These are phyloP conservation scores for Marmota flaviventris DNA, from an alignment of 2,113 vertebrate genomes.

Conservation along the genomic window DNA sequence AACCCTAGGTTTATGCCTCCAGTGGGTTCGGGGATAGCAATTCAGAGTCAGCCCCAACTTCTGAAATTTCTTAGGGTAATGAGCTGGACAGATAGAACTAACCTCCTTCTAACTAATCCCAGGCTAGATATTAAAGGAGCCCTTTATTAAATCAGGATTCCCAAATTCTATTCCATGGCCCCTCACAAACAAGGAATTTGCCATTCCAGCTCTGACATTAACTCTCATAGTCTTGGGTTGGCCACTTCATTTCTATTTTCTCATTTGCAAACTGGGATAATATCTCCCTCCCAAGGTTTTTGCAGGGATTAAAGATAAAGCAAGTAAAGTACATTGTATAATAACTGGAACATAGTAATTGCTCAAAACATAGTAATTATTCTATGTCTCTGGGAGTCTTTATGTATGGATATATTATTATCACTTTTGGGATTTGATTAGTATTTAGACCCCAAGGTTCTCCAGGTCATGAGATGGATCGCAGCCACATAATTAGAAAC, in stretches of 20 bases:
- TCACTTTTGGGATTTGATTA: neutral
- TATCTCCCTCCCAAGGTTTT: neutral
- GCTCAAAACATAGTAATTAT: neutral
- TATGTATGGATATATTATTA: neutral
- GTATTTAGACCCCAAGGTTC: conserved; percentile 24
- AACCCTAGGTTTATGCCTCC: neutral
- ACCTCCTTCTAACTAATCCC: neutral
- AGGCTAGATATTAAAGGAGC: neutral
- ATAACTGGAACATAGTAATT: neutral
- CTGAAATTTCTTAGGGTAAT: neutral
- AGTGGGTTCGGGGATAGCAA: neutral
- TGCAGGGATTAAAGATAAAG: neutral
- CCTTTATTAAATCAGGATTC: conserved; percentile 6
- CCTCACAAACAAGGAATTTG: neutral
- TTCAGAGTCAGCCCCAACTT: neutral
- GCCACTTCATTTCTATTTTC: neutral
- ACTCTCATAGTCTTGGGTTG: neutral
- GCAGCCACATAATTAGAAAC: neutral
- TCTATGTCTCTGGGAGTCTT: neutral
- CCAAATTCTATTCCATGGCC: neutral
- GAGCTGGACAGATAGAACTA: neutral
- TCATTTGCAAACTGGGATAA: neutral
- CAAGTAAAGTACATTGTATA: neutral
- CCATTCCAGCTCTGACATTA: neutral
- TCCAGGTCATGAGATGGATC: neutral